Base-by-base conservation (phyloP, 2,797 vertebrate species). In the Leptodactylus fallax region DNA sequence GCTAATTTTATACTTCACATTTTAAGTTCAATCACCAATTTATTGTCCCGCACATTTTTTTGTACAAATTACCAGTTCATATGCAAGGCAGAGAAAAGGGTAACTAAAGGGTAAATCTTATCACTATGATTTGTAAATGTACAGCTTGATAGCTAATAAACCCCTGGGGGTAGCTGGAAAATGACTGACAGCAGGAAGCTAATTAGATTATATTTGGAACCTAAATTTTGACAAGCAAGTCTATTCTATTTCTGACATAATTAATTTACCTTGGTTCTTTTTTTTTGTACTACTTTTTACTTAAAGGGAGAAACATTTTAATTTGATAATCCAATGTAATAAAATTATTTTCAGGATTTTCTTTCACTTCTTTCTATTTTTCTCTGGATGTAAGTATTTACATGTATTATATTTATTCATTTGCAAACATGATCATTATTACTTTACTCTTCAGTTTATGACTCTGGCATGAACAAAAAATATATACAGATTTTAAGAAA, bases 171-270 rank as follows among this genome's bases (percentile, higher is more conserved):
- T 69, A 79, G 51, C 8, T 63, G 21, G 47, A 27, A 71, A 71
- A 58, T 88, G 87, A 84, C 74, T 88, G 87, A 72, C 81, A 27
- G 80, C 36, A 79, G 49, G 53, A 60, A 84, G 23, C 53, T 88
- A 88, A 88, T 84, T 88, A 84, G 87, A 88, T 84, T 88, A 69
- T 79, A 47, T 58, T 87, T 87, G n/a, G 58, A 87, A 19, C 16
- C 21, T 19, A 36, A n/a, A 53, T 13, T 78, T 71, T 84, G 87
- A 88, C 74, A 84, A 84, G 74, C 53, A 79, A 27, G 53, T 16
- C 79, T 79, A 83, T 79, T 88, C 69, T 69, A 47, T 69, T 83
- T 79, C 36, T 79, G 51, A 60, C 87, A 83, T 67, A 84, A 83
- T 83, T 79, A 78, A 84, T 88, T 71, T 51, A 84, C 53, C 51